A percentile compares a stretch with the other conserved stretches of the same genome.
These are phyloP conservation scores for Panagrolaimus sp. DNA, from an alignment of 1,140 invertebrate genomes.

Conservation along the genomic window DNA sequence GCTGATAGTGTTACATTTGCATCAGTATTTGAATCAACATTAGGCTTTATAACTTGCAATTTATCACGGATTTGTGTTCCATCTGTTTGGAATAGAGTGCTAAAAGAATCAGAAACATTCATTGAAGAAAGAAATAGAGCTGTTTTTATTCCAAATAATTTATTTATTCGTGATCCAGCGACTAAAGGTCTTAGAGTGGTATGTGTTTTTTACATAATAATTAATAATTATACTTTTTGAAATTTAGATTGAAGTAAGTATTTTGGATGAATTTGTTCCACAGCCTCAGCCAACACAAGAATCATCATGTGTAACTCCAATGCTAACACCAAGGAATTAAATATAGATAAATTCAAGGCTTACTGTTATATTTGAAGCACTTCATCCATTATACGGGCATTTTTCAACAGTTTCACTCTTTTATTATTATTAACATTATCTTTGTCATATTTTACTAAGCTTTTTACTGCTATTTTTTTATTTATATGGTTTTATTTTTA, in stretches of 20 bases:
- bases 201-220: neutral
- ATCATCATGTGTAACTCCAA: neutral
- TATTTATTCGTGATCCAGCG: constrained; percentile 2
- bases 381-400: too few species aligned
- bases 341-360: neutral
- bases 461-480: too few species aligned
- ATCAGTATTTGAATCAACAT: neutral
- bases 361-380: too few species aligned
- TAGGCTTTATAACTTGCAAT: neutral
- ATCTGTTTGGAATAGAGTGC: neutral
- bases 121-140: constrained; percentile 3
- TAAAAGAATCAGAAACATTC: neutral
- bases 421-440: too few species aligned
- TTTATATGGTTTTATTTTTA: too few species aligned
- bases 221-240: neutral
- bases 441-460: too few species aligned
- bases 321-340: constrained; percentile 1
- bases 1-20: neutral
- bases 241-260: constrained; percentile 8
- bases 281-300: neutral
- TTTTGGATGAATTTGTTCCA: constrained; percentile 5
- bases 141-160: constrained; percentile 8
- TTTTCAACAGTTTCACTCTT: too few species aligned
- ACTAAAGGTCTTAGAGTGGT: neutral
- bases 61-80: neutral